Base-by-base conservation (phyloP, 2,797 vertebrate species). In the Sebastes jordani region DNA sequence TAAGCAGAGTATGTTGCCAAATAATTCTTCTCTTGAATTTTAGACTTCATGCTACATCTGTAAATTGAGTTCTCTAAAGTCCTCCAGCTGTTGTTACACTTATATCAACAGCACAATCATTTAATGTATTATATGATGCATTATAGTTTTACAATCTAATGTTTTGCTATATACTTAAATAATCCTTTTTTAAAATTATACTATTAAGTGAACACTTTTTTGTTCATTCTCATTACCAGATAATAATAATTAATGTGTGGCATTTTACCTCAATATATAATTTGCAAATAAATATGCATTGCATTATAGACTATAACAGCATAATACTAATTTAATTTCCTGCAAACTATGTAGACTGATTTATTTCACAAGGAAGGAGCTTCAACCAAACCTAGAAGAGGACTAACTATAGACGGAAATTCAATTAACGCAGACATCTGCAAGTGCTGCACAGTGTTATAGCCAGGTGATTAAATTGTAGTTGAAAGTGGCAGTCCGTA, bases 321-420 rank as follows among this genome's bases (percentile, higher is more conserved):
- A 71, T 63, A 25, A 59, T 58, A 63, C 62, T 14, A 58, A 58
- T 68, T 76, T 63, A 32, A 80, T 84, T 67, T 79, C 32, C 46
- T 78, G 36, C 16, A 76, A 85, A 74, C 65, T 74, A 52, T 38
- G 49, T 22, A 18, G 72, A 72, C 76, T 67, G 75, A 86, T 76
- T 80, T 77, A 69, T 61, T 34, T 59, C 30, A 54, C 5, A 6
- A 52, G 25, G 25, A 52, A 20, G 60, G 27, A 20, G 61, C 56
- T 78, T 70, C n/a, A 74, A 59, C 66, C 20, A 63, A 71, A 62
- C 61, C 49, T 20, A 70, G 42, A 66, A n/a, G 29, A 74, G 29
- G 42, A 38, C 61, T 61, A 54, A 42, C 32, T 55, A 72, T 42
- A 46, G 25, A 64, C 14, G 38, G 65, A 59, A 80, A 78, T 79